phyloP scores from a whole-genome alignment of 2,797 vertebrate genomes.

The Phataginus tricuspis region DNA sequence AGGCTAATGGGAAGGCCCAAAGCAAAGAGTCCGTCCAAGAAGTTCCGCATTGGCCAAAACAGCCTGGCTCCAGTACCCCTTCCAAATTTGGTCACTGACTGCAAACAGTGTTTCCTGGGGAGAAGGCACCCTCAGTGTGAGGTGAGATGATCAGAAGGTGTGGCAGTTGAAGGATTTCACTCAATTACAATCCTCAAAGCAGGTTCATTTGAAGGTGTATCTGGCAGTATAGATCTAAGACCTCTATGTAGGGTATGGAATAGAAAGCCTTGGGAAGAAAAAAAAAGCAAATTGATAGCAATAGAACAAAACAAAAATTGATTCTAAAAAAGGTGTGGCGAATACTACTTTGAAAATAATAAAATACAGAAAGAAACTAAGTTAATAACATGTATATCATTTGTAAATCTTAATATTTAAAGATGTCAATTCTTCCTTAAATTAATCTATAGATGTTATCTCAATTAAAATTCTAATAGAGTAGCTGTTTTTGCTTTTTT shows the following conservation, averaged over 20 bases:
- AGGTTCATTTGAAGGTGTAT: background rate
- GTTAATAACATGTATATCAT: background rate
- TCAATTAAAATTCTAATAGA: background rate
- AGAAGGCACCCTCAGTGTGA: background rate
- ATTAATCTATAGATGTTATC: background rate
- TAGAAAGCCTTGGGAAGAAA: background rate
- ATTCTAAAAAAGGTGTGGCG: background rate
- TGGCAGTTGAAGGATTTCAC: background rate
- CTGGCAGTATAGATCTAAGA: background rate
- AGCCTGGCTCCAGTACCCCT: background rate
- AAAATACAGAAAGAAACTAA: constrained; percentile 2
- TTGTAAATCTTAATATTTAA: constrained; percentile 30
- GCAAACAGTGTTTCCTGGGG: background rate
- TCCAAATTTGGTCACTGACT: background rate
- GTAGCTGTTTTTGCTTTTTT: background rate
- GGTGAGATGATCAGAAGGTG: background rate
- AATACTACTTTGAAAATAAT: background rate
- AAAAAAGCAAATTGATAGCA: background rate
- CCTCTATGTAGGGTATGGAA: background rate
- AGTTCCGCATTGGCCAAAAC: background rate
- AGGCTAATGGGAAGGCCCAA: background rate
- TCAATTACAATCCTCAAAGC: background rate
- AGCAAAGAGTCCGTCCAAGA: background rate
- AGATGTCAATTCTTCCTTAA: background rate
- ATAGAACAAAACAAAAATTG: background rate